These are phyloP conservation scores for Callyntrura sp. DNA, from an alignment of 2,888 invertebrate genomes.

Conservation along the genomic window DNA sequence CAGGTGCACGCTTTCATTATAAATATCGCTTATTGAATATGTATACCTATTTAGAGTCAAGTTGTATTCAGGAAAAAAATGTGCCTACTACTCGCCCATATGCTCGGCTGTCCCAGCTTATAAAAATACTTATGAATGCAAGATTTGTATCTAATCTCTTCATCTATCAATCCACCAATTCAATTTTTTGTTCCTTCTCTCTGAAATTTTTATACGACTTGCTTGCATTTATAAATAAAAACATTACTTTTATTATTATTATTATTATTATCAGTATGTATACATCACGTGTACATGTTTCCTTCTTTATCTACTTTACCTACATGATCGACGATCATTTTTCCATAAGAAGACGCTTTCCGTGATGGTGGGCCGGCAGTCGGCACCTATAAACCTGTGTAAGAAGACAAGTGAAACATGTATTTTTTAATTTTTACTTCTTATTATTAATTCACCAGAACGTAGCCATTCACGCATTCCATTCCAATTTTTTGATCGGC, in stretches of 20 bases:
- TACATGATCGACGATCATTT: constrained; percentile 56
- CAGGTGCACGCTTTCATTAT: constrained; percentile 35
- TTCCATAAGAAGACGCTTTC: constrained; percentile 14
- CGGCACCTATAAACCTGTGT: constrained; percentile 26
- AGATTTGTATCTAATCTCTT: constrained; percentile 65
- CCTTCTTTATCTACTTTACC: constrained; percentile 49
- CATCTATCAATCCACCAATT: constrained; percentile 71
- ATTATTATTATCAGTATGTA: constrained; percentile 5
- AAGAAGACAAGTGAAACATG: constrained; percentile 11
- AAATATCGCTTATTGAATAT: constrained; percentile 1
- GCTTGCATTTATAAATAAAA: constrained; percentile 35
- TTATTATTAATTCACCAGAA: constrained; percentile 26
- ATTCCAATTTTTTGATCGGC: constrained; percentile 33
- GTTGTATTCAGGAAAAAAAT: background rate
- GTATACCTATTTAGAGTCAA: constrained; percentile 27
- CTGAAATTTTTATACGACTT: background rate
- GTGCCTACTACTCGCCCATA: background rate
- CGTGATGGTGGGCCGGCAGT: constrained; percentile 27
- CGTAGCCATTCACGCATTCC: constrained; percentile 35
- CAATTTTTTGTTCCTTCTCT: constrained; percentile 23
- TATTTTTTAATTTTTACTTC: constrained; percentile 6
- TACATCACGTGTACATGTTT: constrained; percentile 38
- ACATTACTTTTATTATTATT: background rate
- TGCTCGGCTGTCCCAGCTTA: background rate
- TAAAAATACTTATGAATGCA: constrained; percentile 20